Conservation (phyloP, 2,888 invertebrate genomes). For the Melieria omissa region DNA sequence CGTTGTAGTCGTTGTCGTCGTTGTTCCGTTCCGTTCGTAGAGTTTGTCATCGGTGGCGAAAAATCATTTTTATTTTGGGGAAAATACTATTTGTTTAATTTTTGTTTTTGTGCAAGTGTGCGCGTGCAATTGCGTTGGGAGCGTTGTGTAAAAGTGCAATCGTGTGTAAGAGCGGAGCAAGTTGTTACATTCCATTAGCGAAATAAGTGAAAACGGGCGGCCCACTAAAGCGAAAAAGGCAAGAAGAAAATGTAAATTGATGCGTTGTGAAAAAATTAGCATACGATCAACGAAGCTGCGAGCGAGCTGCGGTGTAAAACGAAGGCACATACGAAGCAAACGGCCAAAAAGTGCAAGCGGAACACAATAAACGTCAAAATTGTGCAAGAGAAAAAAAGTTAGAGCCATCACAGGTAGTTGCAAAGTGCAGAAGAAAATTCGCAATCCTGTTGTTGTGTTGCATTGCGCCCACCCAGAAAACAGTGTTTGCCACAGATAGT, state of each 20-base stretch:
- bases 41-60: slow-evolving; percentile 29
- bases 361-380: slow-evolving; percentile 25
- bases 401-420: not conserved
- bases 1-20: slow-evolving; percentile 25
- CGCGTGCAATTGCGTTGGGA: slow-evolving; percentile 20
- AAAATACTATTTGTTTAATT: slow-evolving; percentile 43
- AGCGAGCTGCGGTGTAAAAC: slow-evolving; percentile 20
- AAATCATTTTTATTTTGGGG: slow-evolving; percentile 31
- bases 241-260: slow-evolving; percentile 41
- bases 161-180: slow-evolving; percentile 17
- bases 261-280: slow-evolving; percentile 50
- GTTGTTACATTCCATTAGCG: slow-evolving; percentile 38
- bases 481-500: not conserved
- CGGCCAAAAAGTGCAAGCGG: slow-evolving; percentile 21
- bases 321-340: slow-evolving; percentile 11
- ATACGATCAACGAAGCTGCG: slow-evolving; percentile 40
- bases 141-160: slow-evolving; percentile 8
- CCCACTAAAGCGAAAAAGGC: slow-evolving; percentile 24
- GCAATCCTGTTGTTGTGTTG: too few species aligned
- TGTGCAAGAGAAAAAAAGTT: slow-evolving; percentile 16
- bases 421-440: too few species aligned
- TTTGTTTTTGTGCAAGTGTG: slow-evolving; percentile 34
- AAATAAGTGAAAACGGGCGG: slow-evolving; percentile 32
- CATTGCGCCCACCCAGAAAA: too few species aligned
- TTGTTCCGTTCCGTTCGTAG: not conserved